These are phyloP conservation scores for Paradisaea rubra DNA, from an alignment of 2,113 vertebrate genomes.

Conservation along the genomic window DNA sequence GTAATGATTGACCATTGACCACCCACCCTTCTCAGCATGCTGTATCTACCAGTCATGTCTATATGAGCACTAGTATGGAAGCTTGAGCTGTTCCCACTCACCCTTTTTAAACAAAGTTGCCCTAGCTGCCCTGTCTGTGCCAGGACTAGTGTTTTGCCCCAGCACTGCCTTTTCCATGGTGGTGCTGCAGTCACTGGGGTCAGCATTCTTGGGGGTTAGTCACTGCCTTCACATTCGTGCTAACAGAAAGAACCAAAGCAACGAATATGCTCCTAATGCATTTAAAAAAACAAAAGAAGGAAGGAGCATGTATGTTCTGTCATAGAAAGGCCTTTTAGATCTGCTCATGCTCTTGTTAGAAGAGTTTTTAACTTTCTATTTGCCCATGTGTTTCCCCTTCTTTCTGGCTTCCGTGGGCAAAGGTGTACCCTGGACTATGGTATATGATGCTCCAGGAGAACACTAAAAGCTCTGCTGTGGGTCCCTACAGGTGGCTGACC, in stretches of 20 bases:
- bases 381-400: neutral
- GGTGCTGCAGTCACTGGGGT: neutral
- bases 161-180: neutral
- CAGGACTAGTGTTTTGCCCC: neutral
- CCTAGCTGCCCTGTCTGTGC: neutral
- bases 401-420: neutral
- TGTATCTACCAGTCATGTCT: neutral
- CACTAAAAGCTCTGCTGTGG: neutral
- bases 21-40: neutral
- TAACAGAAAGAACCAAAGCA: neutral
- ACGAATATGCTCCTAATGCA: neutral
- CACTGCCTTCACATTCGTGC: neutral
- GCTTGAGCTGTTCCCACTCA: neutral
- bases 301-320: neutral
- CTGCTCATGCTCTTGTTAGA: neutral
- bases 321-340: neutral
- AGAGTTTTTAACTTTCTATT: neutral
- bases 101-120: neutral
- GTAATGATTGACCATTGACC: fast-evolving
- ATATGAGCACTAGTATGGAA: neutral
- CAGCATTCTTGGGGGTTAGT: neutral
- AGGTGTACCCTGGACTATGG: neutral
- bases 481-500: neutral
- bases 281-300: fast-evolving
- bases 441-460: neutral